Evolutionary conservation across 2,888 invertebrate species (phyloP).

Genomic region (Acronicta psi): DNA sequence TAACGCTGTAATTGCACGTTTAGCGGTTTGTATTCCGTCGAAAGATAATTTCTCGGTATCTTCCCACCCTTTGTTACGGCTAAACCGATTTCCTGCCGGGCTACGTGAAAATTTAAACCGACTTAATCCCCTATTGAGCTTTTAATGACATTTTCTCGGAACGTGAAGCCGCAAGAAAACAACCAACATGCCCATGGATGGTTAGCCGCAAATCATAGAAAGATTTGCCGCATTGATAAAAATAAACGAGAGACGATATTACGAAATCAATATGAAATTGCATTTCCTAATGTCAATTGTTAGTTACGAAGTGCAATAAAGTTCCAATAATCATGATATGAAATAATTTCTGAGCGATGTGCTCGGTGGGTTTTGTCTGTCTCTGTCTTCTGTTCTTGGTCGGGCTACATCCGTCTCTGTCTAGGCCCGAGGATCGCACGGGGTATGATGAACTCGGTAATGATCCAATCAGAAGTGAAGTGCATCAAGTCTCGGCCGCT

Average conservation of each 20-base stretch:
- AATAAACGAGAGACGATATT: conserved; percentile 85
- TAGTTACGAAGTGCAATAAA: conserved; percentile 89
- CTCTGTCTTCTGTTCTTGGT: conserved; percentile 52
- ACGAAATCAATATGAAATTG: conserved; percentile 89
- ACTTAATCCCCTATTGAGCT: conserved; percentile 86
- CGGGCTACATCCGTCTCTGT: conserved; percentile 71
- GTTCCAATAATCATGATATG: conserved; percentile 89
- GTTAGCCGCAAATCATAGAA: conserved; percentile 89
- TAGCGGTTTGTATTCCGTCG: conserved; percentile 85
- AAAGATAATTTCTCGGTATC: conserved; percentile 87
- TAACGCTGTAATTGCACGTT: conserved; percentile 87
- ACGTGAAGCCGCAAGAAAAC: conserved; percentile 83
- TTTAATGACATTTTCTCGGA: conserved; percentile 86
- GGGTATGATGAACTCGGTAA: conserved; percentile 89
- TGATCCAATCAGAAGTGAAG: conserved; percentile 89
- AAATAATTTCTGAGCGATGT: conserved; percentile 87
- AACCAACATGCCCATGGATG: conserved; percentile 78
- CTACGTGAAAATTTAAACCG: conserved; percentile 87
- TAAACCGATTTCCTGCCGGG: conserved; percentile 86
- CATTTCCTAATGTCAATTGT: conserved; percentile 90
- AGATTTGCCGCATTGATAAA: conserved; percentile 88
- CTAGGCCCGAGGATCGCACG: conserved; percentile 84
- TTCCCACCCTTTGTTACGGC: conserved; percentile 86
- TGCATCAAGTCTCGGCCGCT: conserved; percentile 86
- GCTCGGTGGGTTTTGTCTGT: conserved; percentile 71